Evolutionary conservation across 2,888 invertebrate species (phyloP).

Genomic region (Sphaerophoria rueppellii): DNA sequence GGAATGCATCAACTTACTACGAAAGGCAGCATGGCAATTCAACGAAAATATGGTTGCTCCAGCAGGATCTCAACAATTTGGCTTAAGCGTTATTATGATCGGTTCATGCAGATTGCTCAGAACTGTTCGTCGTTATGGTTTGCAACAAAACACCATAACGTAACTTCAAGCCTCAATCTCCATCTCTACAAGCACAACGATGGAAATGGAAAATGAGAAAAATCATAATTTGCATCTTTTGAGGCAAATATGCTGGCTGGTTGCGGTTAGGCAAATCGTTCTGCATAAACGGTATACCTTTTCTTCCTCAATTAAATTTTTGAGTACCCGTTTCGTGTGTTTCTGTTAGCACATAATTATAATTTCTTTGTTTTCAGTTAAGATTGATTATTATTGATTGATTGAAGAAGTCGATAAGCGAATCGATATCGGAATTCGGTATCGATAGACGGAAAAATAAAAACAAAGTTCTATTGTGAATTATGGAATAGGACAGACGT

Average conservation of each 20-base stretch:
- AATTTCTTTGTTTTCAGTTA: slow-evolving; percentile 32
- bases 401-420: slow-evolving; percentile 41
- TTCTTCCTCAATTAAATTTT: background rate
- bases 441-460: slow-evolving; percentile 37
- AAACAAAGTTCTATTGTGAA: slow-evolving; percentile 16
- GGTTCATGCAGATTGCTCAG: slow-evolving; percentile 68
- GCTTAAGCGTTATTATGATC: slow-evolving; percentile 68
- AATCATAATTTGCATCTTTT: slow-evolving; percentile 64
- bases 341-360: slow-evolving; percentile 66
- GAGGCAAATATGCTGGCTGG: slow-evolving; percentile 4
- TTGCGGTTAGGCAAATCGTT: background rate
- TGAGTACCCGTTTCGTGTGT: slow-evolving; percentile 27
- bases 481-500: background rate
- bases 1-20: slow-evolving; percentile 62
- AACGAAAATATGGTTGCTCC: background rate
- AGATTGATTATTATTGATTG: background rate
- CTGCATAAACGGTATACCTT: slow-evolving; percentile 36
- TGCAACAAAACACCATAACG: slow-evolving; percentile 17
- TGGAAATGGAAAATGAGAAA: slow-evolving; percentile 62
- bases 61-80: slow-evolving; percentile 41
- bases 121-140: slow-evolving; percentile 62
- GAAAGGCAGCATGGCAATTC: background rate
- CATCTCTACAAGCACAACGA: background rate
- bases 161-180: background rate
- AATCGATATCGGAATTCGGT: slow-evolving; percentile 41